These are phyloP conservation scores for Lochmaea capreae DNA, from an alignment of 2,888 invertebrate species.

Conservation along the genomic window DNA sequence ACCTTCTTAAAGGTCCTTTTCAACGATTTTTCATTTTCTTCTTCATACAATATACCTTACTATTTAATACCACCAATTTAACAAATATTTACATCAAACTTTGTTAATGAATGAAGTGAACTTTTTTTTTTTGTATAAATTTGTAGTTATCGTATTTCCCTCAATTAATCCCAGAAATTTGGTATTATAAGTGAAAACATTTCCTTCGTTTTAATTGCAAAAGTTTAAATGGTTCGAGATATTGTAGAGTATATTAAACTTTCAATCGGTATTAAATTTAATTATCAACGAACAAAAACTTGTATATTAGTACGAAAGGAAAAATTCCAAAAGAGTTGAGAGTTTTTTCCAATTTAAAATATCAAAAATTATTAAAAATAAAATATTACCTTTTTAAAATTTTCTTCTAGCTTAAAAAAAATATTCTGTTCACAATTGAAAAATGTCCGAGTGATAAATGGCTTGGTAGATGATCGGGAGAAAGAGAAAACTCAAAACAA, in stretches of 20 bases:
- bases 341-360: background rate
- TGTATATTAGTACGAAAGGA: background rate
- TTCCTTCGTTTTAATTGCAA: background rate
- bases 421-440: background rate
- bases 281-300: background rate
- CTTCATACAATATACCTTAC: background rate
- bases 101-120: background rate
- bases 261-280: background rate
- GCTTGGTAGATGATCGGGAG: background rate
- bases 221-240: background rate
- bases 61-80: too few species aligned
- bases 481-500: constrained; percentile 3
- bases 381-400: background rate
- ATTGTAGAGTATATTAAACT: background rate
- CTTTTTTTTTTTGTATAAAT: background rate
- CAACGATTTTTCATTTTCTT: background rate
- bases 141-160: background rate
- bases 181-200: too few species aligned
- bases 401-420: background rate
- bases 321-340: too few species aligned
- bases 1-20: too few species aligned
- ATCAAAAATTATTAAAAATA: background rate
- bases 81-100: background rate
- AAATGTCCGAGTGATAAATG: background rate
- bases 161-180: background rate